phyloP scores from a whole-genome alignment of 1,140 invertebrate genomes.

The Drosophila parvula region DNA sequence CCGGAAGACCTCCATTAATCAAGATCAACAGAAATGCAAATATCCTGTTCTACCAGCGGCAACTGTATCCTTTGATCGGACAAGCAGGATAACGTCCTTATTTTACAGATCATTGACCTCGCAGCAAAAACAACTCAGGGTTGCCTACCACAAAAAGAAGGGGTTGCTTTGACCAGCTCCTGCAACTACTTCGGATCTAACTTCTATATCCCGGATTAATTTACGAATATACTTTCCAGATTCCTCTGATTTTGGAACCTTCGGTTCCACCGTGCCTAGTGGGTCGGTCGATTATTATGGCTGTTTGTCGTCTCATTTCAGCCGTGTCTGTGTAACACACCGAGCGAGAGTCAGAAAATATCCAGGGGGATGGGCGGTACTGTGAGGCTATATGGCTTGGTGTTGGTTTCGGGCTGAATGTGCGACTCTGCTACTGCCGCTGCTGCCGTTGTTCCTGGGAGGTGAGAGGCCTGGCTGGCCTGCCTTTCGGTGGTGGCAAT shows the following conservation, averaged over 20 bases:
- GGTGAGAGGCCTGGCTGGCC: slow-evolving; percentile 41
- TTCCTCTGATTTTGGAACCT: slow-evolving; percentile 19
- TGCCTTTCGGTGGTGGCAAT: slow-evolving; percentile 72
- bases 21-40: background rate
- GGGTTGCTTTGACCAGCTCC: slow-evolving; percentile 13
- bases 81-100: slow-evolving; percentile 12
- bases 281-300: slow-evolving; percentile 78
- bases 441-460: slow-evolving; percentile 23
- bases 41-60: background rate
- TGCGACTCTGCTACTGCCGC: slow-evolving; percentile 33
- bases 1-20: background rate
- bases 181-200: background rate
- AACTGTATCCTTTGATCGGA: slow-evolving; percentile 26
- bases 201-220: slow-evolving; percentile 1
- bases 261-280: slow-evolving; percentile 70
- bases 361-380: slow-evolving; percentile 30
- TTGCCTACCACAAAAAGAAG: slow-evolving; percentile 15
- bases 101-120: slow-evolving; percentile 43
- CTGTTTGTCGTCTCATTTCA: slow-evolving; percentile 77
- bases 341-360: slow-evolving; percentile 31
- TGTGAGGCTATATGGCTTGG: slow-evolving; percentile 27
- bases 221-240: slow-evolving; percentile 5
- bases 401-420: slow-evolving; percentile 36
- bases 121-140: slow-evolving; percentile 3
- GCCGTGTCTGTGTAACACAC: slow-evolving; percentile 68